phyloP scores from a whole-genome alignment of 2,888 invertebrate genomes.

The Oxystoma pomonae region DNA sequence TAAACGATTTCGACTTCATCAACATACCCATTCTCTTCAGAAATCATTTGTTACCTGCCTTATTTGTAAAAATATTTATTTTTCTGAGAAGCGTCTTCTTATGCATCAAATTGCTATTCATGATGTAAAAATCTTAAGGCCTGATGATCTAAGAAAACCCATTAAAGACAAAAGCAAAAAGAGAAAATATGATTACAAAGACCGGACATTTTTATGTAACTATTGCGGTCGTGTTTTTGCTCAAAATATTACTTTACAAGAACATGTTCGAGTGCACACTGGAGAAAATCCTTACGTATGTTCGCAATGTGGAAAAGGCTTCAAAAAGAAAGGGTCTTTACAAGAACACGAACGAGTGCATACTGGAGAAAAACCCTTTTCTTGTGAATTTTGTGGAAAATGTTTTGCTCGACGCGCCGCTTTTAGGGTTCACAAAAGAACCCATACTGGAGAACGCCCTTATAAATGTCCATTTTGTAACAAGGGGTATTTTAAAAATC shows the following conservation, averaged over 20 bases:
- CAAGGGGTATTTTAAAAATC: conserved; percentile 36
- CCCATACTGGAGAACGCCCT: conserved; percentile 39
- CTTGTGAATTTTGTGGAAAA: conserved; percentile 41
- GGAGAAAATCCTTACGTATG: conserved; percentile 49
- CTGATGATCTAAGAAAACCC: not conserved
- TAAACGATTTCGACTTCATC: conserved; percentile 52
- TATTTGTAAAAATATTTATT: conserved; percentile 51
- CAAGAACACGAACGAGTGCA: conserved; percentile 40
- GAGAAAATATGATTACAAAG: conserved; percentile 34
- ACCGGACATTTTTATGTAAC: conserved; percentile 38
- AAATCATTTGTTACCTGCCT: conserved; percentile 50
- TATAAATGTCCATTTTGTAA: conserved; percentile 39
- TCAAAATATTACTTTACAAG: conserved; percentile 32
- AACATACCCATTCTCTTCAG: conserved; percentile 53
- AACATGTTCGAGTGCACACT: conserved; percentile 42
- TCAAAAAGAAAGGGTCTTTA: conserved; percentile 43
- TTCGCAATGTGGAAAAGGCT: conserved; percentile 47
- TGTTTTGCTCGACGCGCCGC: conserved; percentile 38
- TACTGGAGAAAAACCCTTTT: conserved; percentile 39
- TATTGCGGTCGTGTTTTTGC: conserved; percentile 38
- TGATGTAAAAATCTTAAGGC: conserved; percentile 4
- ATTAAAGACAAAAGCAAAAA: not conserved
- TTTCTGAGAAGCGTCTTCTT: conserved; percentile 42
- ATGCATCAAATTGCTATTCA: conserved; percentile 38
- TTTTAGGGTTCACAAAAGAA: conserved; percentile 35